Base-by-base conservation (phyloP, 2,888 invertebrate genomes). In the Endotricha flammealis region DNA sequence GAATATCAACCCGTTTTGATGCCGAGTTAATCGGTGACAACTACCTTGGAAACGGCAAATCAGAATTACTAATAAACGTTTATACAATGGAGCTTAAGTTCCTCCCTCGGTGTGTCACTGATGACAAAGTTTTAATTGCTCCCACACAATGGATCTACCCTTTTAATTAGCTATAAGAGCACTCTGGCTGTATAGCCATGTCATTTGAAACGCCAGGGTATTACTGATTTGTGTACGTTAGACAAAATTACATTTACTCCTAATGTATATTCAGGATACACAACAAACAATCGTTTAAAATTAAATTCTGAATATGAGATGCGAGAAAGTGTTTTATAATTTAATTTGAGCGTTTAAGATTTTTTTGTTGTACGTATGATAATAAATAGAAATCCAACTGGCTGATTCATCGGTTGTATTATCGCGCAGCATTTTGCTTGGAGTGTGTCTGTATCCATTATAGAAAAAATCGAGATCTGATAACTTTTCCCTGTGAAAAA, bases 71-170 rank as follows among this genome's bases (percentile, higher is more conserved):
- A 28, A 36, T 28, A 14, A 30, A 25, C 22, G 32, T 32, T 38
- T 27, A 22, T 20, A 10, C 23, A 38, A 9, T 10, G 12, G 28
- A 24, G 34, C 34, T 41, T 14, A 27, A 29, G 30, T 32, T 40
- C 28, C 28, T 35, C 22, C 20, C 17, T 12, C 22, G 16, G 29
- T 27, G 17, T 16, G 24, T 28, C 28, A 13, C 10, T 12, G 22
- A 9, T 22, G 36, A 31, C 24, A 24, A 41, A 41, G 41, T 41
- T 40, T 35, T 29, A 41, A 41, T 41, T 41, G 38, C 38, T 35
- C 34, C 16, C 28, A 31, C 37, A 34, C 28, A 27, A 30, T 12
- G 16, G 12, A 16, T 32, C 31, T 32, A 28, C 9, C 13, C 28
- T n/a, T 28, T 28, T 28, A 28, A 28, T 28, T 28, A 28, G 14